Evolutionary conservation across 37 sponge, comb jelly and placozoan genomes (phyloP).

Genomic region (Mnemiopsis leidyi): DNA sequence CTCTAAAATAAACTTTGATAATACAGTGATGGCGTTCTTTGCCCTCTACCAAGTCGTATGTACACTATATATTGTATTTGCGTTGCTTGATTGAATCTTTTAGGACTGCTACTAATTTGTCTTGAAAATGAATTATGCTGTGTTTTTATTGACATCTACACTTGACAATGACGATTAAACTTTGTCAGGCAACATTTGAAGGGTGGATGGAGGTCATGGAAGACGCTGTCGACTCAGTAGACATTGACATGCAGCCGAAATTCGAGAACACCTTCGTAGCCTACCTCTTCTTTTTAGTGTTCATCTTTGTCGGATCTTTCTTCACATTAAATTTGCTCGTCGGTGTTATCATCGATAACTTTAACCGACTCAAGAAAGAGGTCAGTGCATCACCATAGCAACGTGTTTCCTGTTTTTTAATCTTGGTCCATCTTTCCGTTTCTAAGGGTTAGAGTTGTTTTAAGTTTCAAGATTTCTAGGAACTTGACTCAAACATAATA

Average conservation of each 20-base stretch:
- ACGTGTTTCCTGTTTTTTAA: too few species aligned
- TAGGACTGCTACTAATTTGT: too few species aligned
- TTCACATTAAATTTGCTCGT: slow-evolving; percentile 67
- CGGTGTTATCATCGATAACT: slow-evolving; percentile 70
- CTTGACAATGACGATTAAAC: too few species aligned
- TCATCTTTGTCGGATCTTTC: slow-evolving; percentile 68
- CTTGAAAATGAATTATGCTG: too few species aligned
- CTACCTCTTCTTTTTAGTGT: slow-evolving; percentile 66
- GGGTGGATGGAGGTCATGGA: slow-evolving; percentile 70
- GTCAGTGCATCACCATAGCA: too few species aligned
- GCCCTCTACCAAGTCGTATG: slow-evolving; percentile 70
- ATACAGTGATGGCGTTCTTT: slow-evolving; percentile 57
- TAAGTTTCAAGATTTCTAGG: too few species aligned
- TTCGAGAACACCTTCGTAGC: slow-evolving; percentile 58
- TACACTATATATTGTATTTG: too few species aligned
- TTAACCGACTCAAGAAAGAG: slow-evolving; percentile 62
- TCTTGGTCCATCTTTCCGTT: too few species aligned
- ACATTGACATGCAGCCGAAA: slow-evolving; percentile 46
- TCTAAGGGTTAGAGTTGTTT: too few species aligned
- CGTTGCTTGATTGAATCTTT: too few species aligned
- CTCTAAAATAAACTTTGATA: slow-evolving; percentile 66
- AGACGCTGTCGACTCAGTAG: slow-evolving; percentile 59
- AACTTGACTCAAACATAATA: too few species aligned
- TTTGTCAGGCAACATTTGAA: slow-evolving; percentile 69
- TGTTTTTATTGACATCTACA: too few species aligned